A percentile compares a stretch with the other conserved stretches of the same genome.
phyloP scores from a whole-genome alignment of 2,113 vertebrate genomes.

The Nothobranchius furzeri region DNA sequence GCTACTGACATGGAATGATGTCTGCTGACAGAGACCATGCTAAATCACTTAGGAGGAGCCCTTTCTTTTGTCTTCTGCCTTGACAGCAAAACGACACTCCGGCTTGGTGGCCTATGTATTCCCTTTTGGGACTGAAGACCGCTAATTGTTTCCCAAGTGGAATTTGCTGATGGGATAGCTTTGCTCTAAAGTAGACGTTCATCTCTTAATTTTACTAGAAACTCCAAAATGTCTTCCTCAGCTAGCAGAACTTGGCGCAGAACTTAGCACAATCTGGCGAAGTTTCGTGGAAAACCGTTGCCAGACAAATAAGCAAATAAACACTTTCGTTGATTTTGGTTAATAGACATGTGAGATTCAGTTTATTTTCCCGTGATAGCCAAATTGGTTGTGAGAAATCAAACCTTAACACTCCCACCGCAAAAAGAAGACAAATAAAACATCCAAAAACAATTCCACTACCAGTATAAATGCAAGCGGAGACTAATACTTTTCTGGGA shows the following conservation, averaged over 20 bases:
- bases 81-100: slow-evolving; percentile 30
- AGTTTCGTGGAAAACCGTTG: not conserved
- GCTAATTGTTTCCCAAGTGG: not conserved
- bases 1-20: slow-evolving; percentile 78
- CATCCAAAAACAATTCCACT: slow-evolving; percentile 23
- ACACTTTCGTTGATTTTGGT: slow-evolving; percentile 18
- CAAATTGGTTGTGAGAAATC: not conserved
- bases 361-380: not conserved
- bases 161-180: slow-evolving; percentile 7
- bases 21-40: slow-evolving; percentile 69
- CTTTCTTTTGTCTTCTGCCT: slow-evolving; percentile 44
- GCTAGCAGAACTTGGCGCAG: slow-evolving; percentile 9
- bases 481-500: slow-evolving; percentile 66
- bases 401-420: not conserved
- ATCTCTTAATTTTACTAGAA: slow-evolving; percentile 17
- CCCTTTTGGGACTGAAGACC: slow-evolving; percentile 21
- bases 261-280: not conserved
- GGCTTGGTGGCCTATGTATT: slow-evolving; percentile 48
- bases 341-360: slow-evolving; percentile 12
- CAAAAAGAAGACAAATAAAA: not conserved
- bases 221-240: slow-evolving; percentile 13
- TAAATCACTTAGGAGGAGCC: slow-evolving; percentile 71
- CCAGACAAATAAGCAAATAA: slow-evolving; percentile 34
- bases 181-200: slow-evolving; percentile 7
- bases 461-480: slow-evolving; percentile 30